Evolutionary conservation across 1,140 invertebrate genomes (phyloP), one percentile per base, ranked within the genome.

Genomic region (Medauroidea extradentata): DNA sequence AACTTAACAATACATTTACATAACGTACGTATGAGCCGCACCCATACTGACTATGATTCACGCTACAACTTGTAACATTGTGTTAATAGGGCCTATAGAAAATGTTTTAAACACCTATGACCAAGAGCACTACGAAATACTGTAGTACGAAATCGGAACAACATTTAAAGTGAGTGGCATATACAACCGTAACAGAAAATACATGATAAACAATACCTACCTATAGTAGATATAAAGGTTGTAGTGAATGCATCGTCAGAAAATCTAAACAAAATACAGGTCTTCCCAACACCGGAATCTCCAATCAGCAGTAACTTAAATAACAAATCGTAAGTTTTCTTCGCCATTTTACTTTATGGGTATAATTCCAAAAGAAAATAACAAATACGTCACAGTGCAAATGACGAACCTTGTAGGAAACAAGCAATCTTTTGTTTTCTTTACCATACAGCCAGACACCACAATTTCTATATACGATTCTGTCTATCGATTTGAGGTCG

Each of bases 211-310:
- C 42, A 77, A 50, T 44, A 77, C 84, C 85, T 78, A 95, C 94
- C 94, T 80, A 98, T 98, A 43, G 94, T 97, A 53, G 94, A 96
- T 74, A 99, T 98, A 80, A 98, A 99, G 51, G 95, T 97, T 27
- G 95, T 94, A 71, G 96, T 98, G 78, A 98, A 99, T 57, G 94
- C 94, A 83, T 98, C 95, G 76, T 98, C 96, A 52, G 93, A 96
- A 81, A 98, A 99, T 78, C 96, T 85, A 75, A 98, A 98, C 59
- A 99, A 81, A 72, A 99, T 94, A 81, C 96, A 98, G 51, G 96
- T 98, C 82, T 99, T 99, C 67, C 96, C 96, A 61, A 99, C 96
- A 63, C 96, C 96, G 61, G 93, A 96, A 81, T 99, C 96, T 58
- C 96, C 96, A 79, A 99, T 98, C 67, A 99, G 79, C 65, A 99